Evolutionary conservation across 2,113 vertebrate genomes (phyloP).

Genomic region (Motacilla alba): DNA sequence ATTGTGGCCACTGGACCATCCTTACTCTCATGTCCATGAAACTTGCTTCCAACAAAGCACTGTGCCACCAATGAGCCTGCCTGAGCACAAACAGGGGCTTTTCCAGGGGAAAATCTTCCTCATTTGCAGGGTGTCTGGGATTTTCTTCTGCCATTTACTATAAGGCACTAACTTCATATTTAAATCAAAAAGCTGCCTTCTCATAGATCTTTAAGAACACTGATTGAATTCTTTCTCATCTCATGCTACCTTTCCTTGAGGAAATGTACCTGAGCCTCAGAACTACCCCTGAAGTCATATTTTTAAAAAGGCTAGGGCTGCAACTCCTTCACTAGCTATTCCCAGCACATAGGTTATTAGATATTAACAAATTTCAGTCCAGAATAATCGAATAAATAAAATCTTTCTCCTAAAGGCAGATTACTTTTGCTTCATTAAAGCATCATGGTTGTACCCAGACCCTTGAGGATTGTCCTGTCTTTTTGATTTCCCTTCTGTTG

Average conservation of each 20-base stretch:
- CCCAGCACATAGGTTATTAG: not conserved
- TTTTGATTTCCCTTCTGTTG: not conserved
- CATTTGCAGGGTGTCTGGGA: not conserved
- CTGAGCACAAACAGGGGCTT: accelerated
- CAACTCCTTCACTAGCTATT: not conserved
- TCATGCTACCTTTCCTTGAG: not conserved
- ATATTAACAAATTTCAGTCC: constrained; percentile 2
- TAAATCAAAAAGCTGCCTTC: not conserved
- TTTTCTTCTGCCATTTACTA: not conserved
- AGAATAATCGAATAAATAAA: constrained; percentile 27
- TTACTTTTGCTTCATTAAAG: constrained; percentile 25
- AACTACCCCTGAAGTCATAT: not conserved
- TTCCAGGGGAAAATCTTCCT: not conserved
- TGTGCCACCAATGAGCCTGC: not conserved
- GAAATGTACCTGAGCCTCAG: not conserved
- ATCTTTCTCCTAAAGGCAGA: constrained; percentile 13
- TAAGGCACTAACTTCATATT: not conserved
- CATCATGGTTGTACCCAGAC: not conserved
- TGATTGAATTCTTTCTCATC: not conserved
- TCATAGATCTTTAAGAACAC: not conserved
- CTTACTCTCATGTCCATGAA: not conserved
- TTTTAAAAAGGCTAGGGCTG: not conserved
- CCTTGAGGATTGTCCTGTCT: not conserved
- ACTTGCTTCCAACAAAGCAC: not conserved
- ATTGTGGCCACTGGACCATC: accelerated